Percentiles rank a stretch among this genome's conserved stretches.
These are phyloP conservation scores for Centropus bengalensis DNA, from an alignment of 2,113 vertebrate genomes.

Conservation along the genomic window DNA sequence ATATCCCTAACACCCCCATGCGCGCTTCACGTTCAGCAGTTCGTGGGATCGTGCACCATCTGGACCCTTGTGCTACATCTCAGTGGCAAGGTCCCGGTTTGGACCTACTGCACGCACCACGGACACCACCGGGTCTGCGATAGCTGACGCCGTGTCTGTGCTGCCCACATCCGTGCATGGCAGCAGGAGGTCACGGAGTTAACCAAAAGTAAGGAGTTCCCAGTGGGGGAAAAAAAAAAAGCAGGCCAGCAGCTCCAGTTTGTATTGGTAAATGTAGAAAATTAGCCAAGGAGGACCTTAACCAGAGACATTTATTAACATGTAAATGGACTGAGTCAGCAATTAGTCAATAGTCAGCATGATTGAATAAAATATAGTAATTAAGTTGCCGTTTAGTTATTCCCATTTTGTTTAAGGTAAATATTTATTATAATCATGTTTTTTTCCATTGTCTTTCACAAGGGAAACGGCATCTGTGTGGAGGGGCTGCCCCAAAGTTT, in stretches of 20 bases:
- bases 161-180: accelerated
- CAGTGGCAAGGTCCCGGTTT: accelerated
- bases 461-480: background rate
- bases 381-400: conserved; percentile 57
- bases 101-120: accelerated
- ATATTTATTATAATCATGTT: conserved; percentile 3
- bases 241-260: background rate
- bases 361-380: conserved; percentile 51
- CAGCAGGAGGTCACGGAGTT: background rate
- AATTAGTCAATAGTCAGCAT: conserved; percentile 59
- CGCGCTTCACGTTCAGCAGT: background rate
- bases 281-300: conserved; percentile 26
- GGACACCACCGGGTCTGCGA: background rate
- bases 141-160: accelerated
- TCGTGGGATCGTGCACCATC: conserved; percentile 61
- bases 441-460: background rate
- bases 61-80: background rate
- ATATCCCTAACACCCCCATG: conserved; percentile 58
- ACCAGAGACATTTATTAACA: conserved; percentile 56
- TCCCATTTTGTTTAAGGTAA: conserved; percentile 35
- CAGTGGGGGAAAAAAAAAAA: background rate
- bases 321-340: conserved; percentile 68
- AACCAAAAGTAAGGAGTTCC: background rate
- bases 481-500: background rate
- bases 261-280: background rate